Conservation (phyloP, 2,113 vertebrate species). For the Arvicanthis niloticus region DNA sequence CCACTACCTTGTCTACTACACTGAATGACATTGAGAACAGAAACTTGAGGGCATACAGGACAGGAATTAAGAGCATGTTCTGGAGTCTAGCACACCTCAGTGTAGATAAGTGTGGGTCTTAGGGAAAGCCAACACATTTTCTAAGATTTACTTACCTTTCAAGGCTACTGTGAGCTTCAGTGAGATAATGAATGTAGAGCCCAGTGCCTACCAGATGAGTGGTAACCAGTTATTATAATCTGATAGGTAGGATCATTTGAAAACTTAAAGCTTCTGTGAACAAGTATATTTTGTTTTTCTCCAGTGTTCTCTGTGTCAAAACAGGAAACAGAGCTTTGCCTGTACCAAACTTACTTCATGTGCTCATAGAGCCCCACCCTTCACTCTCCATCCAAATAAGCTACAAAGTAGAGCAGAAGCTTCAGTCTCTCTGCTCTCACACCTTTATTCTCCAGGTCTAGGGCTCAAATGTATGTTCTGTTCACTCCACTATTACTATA, state of each 20-base stretch:
- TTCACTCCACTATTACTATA: neutral
- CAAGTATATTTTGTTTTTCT: neutral
- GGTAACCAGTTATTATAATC: neutral
- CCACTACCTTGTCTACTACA: neutral
- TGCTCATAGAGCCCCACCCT: neutral
- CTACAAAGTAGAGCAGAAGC: neutral
- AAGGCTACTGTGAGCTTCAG: neutral
- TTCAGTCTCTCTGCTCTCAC: neutral
- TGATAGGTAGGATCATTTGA: neutral
- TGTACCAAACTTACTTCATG: neutral
- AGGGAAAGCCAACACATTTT: neutral
- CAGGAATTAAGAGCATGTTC: constrained; percentile 21
- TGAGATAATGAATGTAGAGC: neutral
- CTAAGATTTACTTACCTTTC: neutral
- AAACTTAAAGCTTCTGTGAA: constrained; percentile 17
- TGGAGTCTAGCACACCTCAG: constrained; percentile 2
- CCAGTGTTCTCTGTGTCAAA: neutral
- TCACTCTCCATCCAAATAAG: neutral
- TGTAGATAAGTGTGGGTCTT: neutral
- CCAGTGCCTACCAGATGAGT: neutral
- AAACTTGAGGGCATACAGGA: neutral
- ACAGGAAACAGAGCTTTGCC: constrained; percentile 28
- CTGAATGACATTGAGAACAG: neutral
- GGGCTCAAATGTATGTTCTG: constrained; percentile 18
- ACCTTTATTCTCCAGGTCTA: constrained; percentile 26